Evolutionary conservation across 37 sponge, comb jelly and placozoan species (phyloP), one percentile per base, ranked within the genome.

Genomic region (Halichondria panicea): DNA sequence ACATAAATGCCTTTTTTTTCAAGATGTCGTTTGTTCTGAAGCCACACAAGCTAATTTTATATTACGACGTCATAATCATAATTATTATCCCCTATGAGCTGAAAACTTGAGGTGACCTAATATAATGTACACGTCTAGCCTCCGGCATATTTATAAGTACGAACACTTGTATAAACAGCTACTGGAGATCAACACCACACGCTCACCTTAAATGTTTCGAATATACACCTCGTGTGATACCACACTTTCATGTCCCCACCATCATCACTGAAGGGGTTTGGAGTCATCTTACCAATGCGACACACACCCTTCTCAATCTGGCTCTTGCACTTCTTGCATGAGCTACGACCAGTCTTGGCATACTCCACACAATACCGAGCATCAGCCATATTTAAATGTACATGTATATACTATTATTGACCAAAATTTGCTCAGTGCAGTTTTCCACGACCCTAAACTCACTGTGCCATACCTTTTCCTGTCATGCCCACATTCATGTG

Each of bases 241-340:
- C 99, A 98, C 66, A 80, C 79, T 55, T 89, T 92, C 93, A 98
- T 92, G 31, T 84, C 77, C 3, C 84, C 99, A 15, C 96, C 99
- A 55, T 93, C 94, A 85, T 93, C 94, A 57, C 91, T 92, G 79
- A 98, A 98, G 0, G 99, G 99, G 52, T 93, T 98, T 44, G 91
- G 45, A 0, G 91, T 85, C 24, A 93, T 63, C 82, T 93, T 98
- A 0, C 91, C 96, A 37, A 98, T 93, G 12, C 99, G 57, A 9
- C 81, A 71, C 6, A 56, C 81, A 0, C 92, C 92, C 62, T 95
- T 95, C 56, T 90, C 93, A 33, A 98, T 88, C 61, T 73, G 88
- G 40, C 55, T 52, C 83, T 97, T 97, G 86, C 98, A 97, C 54
- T 94, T 94, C 78, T 97, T 97, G 81, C 98, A 97, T 0, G 77